These are phyloP conservation scores for Megamerina dolium DNA, from an alignment of 2,888 invertebrate genomes.

Conservation along the genomic window DNA sequence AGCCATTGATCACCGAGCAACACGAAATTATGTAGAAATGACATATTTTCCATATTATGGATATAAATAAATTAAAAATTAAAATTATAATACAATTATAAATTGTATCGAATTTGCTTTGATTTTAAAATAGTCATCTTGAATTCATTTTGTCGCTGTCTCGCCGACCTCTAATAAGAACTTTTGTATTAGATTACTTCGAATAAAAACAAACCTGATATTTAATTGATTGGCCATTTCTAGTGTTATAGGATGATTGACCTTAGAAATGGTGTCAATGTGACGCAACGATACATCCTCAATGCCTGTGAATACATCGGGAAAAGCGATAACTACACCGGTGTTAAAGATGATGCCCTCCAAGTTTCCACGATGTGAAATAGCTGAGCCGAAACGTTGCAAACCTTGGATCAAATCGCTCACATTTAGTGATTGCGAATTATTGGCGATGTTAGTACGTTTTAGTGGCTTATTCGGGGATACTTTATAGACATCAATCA, in stretches of 20 bases:
- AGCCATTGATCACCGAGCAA: too few relatives aligned
- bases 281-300: constrained; percentile 44
- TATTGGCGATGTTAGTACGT: constrained; percentile 19
- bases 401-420: constrained; percentile 26
- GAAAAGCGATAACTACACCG: constrained; percentile 44
- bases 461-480: constrained; percentile 31
- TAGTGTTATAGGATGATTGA: constrained; percentile 44
- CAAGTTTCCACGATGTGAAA: constrained; percentile 38
- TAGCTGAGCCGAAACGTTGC: constrained; percentile 33
- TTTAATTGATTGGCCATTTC: constrained; percentile 47
- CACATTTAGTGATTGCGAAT: constrained; percentile 16
- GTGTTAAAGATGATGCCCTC: constrained; percentile 42
- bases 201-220: constrained; percentile 37
- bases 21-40: too few relatives aligned
- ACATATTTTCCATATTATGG: too few relatives aligned
- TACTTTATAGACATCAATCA: constrained; percentile 42
- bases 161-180: too few relatives aligned
- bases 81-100: too few relatives aligned
- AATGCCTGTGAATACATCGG: constrained; percentile 44
- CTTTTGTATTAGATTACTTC: too few relatives aligned
- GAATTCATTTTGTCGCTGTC: too few relatives aligned
- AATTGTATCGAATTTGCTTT: too few relatives aligned
- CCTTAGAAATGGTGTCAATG: constrained; percentile 50
- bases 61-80: too few relatives aligned
- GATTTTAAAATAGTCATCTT: too few relatives aligned